These are phyloP conservation scores for Elegia similella DNA, from an alignment of 2,888 invertebrate species.

Conservation along the genomic window DNA sequence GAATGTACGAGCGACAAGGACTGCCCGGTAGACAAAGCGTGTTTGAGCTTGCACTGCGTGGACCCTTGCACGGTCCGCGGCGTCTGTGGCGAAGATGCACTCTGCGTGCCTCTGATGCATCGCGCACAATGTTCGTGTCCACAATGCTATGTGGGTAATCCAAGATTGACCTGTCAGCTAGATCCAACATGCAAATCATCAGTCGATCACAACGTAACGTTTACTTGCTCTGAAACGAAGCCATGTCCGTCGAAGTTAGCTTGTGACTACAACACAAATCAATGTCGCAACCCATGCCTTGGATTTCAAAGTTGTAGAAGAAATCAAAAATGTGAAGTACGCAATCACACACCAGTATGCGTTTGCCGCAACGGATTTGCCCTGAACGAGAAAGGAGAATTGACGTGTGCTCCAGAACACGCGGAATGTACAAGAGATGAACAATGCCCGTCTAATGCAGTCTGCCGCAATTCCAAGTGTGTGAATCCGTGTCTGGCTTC, in stretches of 20 bases:
- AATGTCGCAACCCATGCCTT: constrained; percentile 91
- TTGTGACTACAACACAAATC: constrained; percentile 86
- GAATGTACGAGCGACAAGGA: constrained; percentile 95
- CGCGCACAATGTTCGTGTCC: constrained; percentile 94
- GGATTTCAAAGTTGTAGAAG: constrained; percentile 87
- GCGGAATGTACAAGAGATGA: constrained; percentile 90
- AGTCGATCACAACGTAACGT: constrained; percentile 81
- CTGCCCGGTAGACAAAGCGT: constrained; percentile 95
- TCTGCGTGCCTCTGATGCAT: constrained; percentile 92
- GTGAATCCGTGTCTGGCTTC: constrained; percentile 91
- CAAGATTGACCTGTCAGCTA: constrained; percentile 88
- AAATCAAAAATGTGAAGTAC: constrained; percentile 94
- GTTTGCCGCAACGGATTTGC: constrained; percentile 94
- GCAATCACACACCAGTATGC: constrained; percentile 91
- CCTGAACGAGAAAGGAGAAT: constrained; percentile 92
- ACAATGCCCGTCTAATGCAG: constrained; percentile 93
- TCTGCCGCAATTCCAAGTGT: constrained; percentile 91
- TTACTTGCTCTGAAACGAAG: constrained; percentile 84
- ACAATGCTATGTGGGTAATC: constrained; percentile 92
- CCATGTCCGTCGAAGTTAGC: constrained; percentile 89
- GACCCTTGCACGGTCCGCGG: constrained; percentile 95
- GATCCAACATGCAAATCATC: constrained; percentile 89
- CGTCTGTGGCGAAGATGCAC: constrained; percentile 93
- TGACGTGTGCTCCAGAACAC: constrained; percentile 91
- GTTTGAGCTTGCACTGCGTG: constrained; percentile 94